These are phyloP conservation scores for Ylistrum balloti DNA, from an alignment of 1,140 invertebrate genomes.

Conservation along the genomic window DNA sequence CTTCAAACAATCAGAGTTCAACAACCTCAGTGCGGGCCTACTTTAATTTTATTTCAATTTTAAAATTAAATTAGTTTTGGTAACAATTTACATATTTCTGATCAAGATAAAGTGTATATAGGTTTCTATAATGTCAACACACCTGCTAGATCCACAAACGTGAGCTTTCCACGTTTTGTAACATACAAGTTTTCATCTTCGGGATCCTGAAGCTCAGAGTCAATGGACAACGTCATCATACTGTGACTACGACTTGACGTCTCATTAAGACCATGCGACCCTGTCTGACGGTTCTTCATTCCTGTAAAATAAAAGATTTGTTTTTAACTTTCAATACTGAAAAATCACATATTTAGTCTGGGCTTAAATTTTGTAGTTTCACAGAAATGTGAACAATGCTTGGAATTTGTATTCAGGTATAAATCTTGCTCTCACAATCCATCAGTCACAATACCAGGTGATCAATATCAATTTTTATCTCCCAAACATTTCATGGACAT, in stretches of 20 bases:
- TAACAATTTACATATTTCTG: too few species aligned
- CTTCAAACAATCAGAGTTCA: not conserved
- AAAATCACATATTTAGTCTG: too few species aligned
- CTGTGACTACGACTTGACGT: slow-evolving; percentile 82
- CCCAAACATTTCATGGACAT: too few species aligned
- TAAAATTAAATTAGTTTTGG: not conserved
- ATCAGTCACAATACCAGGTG: too few species aligned
- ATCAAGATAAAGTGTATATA: not conserved
- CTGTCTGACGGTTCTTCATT: slow-evolving; percentile 78
- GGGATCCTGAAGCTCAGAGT: slow-evolving; percentile 81
- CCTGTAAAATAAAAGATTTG: slow-evolving; percentile 69
- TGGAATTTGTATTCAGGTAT: too few species aligned
- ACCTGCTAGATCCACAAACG: slow-evolving; percentile 83
- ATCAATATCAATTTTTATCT: too few species aligned
- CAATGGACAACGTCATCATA: slow-evolving; percentile 81
- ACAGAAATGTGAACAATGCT: too few species aligned
- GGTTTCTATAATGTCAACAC: slow-evolving; percentile 24
- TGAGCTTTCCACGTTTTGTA: slow-evolving; percentile 82
- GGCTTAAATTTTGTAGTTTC: too few species aligned
- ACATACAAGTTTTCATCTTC: slow-evolving; percentile 86
- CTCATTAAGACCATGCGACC: slow-evolving; percentile 81
- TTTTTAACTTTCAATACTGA: not conserved
- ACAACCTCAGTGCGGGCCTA: too few species aligned
- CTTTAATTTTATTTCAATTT: not conserved
- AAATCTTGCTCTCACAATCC: too few species aligned